These are phyloP conservation scores for Ceramica pisi DNA, from an alignment of 2,888 invertebrate genomes.

Conservation along the genomic window DNA sequence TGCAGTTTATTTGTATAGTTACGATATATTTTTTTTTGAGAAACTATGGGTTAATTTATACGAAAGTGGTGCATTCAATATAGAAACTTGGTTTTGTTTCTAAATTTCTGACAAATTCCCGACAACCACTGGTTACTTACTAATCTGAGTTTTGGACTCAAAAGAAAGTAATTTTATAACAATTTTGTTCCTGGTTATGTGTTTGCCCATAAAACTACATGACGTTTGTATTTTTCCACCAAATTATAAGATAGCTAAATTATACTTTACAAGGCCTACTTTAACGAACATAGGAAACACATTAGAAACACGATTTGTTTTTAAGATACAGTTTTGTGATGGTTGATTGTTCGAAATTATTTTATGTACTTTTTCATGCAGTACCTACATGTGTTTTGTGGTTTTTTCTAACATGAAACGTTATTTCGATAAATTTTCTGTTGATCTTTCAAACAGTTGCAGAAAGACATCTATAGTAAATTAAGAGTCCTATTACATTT, in stretches of 20 bases:
- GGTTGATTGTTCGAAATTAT: conserved; percentile 22
- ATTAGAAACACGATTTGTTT: conserved; percentile 54
- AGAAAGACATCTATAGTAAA: background rate
- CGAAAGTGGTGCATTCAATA: background rate
- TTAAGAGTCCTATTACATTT: too few species aligned
- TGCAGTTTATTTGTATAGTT: background rate
- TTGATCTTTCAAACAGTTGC: background rate
- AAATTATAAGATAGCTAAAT: conserved; percentile 31
- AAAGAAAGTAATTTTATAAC: background rate
- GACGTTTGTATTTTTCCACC: conserved; percentile 37
- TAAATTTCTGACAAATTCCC: background rate
- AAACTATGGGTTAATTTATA: background rate
- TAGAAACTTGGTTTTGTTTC: background rate
- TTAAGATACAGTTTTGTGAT: conserved; percentile 36
- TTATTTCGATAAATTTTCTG: background rate
- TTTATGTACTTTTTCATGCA: conserved; percentile 17
- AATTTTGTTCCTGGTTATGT: background rate
- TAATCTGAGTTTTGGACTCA: background rate
- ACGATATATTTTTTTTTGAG: background rate
- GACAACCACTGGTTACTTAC: background rate
- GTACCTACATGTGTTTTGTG: background rate
- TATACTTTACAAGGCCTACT: conserved; percentile 42
- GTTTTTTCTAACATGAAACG: background rate
- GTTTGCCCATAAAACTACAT: conserved; percentile 15
- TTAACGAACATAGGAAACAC: conserved; percentile 51